Conservation (phyloP, 2,113 vertebrate genomes). For the Oxyura jamaicensis region DNA sequence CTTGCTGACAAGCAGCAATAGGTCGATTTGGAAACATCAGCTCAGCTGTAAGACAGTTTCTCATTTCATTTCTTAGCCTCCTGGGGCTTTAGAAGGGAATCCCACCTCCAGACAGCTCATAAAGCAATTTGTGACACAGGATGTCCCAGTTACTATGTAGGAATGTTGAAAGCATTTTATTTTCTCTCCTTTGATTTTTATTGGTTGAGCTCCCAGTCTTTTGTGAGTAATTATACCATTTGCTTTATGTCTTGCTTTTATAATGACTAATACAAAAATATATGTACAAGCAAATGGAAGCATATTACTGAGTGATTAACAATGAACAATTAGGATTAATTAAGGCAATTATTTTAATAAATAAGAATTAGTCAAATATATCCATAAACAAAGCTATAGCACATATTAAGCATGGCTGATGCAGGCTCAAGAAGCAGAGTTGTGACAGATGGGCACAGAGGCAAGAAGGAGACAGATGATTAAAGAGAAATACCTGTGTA, state of each 20-base stretch:
- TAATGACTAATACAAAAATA: constrained; percentile 77
- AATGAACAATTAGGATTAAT: constrained; percentile 79
- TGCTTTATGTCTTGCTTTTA: constrained; percentile 74
- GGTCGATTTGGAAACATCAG: constrained; percentile 20
- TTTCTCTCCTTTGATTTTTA: constrained; percentile 81
- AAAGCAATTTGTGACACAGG: constrained; percentile 75
- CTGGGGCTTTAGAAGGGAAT: constrained; percentile 44
- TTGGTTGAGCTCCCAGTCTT: constrained; percentile 74
- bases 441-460: background rate
- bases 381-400: constrained; percentile 68
- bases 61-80: constrained; percentile 56
- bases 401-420: constrained; percentile 26
- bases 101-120: constrained; percentile 43
- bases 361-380: constrained; percentile 73
- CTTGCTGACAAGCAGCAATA: constrained; percentile 33
- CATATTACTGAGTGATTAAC: constrained; percentile 69
- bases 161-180: constrained; percentile 79
- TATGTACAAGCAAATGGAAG: constrained; percentile 76
- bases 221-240: constrained; percentile 80
- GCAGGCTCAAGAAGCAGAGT: background rate
- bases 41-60: constrained; percentile 12
- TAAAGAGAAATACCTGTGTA: constrained; percentile 52
- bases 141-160: constrained; percentile 64
- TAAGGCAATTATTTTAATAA: constrained; percentile 81
- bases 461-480: constrained; percentile 18